These are phyloP conservation scores for Tetranychus truncatus DNA, from an alignment of 2,888 invertebrate species.

Conservation along the genomic window DNA sequence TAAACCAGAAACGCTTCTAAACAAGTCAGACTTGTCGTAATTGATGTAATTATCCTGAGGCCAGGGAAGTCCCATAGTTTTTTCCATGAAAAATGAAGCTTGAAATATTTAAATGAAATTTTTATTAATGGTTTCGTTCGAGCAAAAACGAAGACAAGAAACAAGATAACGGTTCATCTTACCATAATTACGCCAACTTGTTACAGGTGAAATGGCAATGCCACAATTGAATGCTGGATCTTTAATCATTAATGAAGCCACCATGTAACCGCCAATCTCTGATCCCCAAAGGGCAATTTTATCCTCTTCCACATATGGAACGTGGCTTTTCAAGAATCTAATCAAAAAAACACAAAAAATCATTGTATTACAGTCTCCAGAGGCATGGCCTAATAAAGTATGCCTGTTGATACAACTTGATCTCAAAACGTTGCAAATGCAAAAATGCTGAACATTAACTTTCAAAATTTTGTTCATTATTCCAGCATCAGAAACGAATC, in stretches of 20 bases:
- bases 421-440: too few species aligned
- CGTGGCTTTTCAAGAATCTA: slow-evolving; percentile 62
- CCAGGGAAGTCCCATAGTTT: slow-evolving; percentile 82
- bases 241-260: slow-evolving; percentile 62
- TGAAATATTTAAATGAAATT: not conserved
- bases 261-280: slow-evolving; percentile 80
- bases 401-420: too few species aligned
- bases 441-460: too few species aligned
- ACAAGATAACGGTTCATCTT: slow-evolving; percentile 34
- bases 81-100: slow-evolving; percentile 78
- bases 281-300: slow-evolving; percentile 88
- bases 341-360: not conserved
- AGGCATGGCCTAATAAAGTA: too few species aligned
- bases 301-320: slow-evolving; percentile 70
- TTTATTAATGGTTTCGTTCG: not conserved
- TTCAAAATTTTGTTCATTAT: too few species aligned
- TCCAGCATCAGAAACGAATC: too few species aligned
- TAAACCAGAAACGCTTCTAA: slow-evolving; percentile 36
- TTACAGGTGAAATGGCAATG: slow-evolving; percentile 80
- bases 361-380: too few species aligned
- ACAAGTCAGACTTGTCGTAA: slow-evolving; percentile 79
- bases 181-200: slow-evolving; percentile 91
- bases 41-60: slow-evolving; percentile 76
- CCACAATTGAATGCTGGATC: slow-evolving; percentile 84
- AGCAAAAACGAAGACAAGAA: not conserved